phyloP scores from a whole-genome alignment of 2,888 invertebrate genomes.

The Gymnocheta viridis region DNA sequence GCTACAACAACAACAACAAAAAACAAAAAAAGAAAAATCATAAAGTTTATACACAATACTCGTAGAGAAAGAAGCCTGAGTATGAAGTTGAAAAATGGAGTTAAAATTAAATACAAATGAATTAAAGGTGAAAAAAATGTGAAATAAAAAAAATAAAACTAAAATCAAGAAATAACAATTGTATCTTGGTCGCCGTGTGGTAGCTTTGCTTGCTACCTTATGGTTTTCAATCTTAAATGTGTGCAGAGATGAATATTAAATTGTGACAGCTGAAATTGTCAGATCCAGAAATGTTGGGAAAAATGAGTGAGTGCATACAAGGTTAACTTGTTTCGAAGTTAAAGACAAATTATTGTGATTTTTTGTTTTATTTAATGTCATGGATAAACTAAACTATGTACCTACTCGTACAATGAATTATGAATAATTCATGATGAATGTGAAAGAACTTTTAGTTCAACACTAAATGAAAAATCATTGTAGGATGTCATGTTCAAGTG shows the following conservation, averaged over 20 bases:
- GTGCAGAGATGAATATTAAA: constrained; percentile 35
- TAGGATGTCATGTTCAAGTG: constrained; percentile 35
- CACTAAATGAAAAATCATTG: constrained; percentile 13
- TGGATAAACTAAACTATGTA: constrained; percentile 46
- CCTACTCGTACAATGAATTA: constrained; percentile 31
- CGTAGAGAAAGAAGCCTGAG: neutral
- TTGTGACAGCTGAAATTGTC: constrained; percentile 55
- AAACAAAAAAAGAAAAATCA: neutral
- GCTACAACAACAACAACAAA: neutral
- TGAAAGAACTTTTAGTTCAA: constrained; percentile 15
- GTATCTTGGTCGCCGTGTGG: neutral
- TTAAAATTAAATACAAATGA: constrained; percentile 20
- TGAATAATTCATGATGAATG: constrained; percentile 47
- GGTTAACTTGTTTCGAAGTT: constrained; percentile 45
- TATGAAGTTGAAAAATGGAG: neutral
- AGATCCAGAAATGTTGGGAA: constrained; percentile 24
- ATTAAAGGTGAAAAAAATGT: constrained; percentile 44
- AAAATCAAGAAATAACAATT: constrained; percentile 30
- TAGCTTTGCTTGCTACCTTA: constrained; percentile 35
- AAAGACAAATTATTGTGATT: constrained; percentile 45
- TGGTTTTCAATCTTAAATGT: constrained; percentile 40
- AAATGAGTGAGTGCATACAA: constrained; percentile 20
- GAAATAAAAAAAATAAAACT: neutral
- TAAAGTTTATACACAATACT: neutral
- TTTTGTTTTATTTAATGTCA: constrained; percentile 41